Base-by-base conservation (phyloP, 2,888 invertebrate genomes). In the Rhaphigaster nebulosa region DNA sequence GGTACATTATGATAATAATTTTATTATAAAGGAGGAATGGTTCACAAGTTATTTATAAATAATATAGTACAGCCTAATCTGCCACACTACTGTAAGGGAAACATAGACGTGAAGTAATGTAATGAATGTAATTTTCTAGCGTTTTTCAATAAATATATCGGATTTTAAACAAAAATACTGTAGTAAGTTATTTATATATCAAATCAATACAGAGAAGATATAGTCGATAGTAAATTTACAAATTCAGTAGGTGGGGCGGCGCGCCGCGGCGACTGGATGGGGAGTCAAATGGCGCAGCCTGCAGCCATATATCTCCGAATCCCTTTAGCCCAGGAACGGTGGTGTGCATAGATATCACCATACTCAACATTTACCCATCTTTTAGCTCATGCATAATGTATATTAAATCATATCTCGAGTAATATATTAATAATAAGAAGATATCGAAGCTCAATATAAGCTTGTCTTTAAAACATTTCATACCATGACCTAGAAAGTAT, bases 231-330 rank as follows among this genome's bases (percentile, higher is more conserved):
- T 38, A 20, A 20, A 76, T 76, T 76, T 76, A 34, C 70, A 76
- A 76, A 0, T 38, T 23, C 6, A 38, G 56, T 34, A 60, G 70
- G 29, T 34, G 18, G 70, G 5, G 4, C 10, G 34, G 38, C 34
- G 34, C 38, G 3, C 29, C 13, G 15, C 4, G 65, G 38, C 34
- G 70, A 76, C 70, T 18, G 70, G 18, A 23, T 29, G 70, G 34
- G 38, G 34, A 76, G 34, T 38, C 70, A 3, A 34, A 38, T 76
- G 38, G 20, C 70, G 70, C 70, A 76, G 20, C 23, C 34, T 38
- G 70, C 38, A 38, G 70, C 38, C 70, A 76, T 76, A 76, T 76
- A 76, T 76, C 70, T 76, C 38, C 34, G 70, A 76, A 76, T 38
- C 34, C 70, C 38, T 38, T 76, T 38, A 23, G 20, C 34, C 70